Percentiles rank a stretch among this genome's conserved stretches.
Evolutionary conservation across 2,113 vertebrate species (phyloP).

Genomic region (Ifrita kowaldi): DNA sequence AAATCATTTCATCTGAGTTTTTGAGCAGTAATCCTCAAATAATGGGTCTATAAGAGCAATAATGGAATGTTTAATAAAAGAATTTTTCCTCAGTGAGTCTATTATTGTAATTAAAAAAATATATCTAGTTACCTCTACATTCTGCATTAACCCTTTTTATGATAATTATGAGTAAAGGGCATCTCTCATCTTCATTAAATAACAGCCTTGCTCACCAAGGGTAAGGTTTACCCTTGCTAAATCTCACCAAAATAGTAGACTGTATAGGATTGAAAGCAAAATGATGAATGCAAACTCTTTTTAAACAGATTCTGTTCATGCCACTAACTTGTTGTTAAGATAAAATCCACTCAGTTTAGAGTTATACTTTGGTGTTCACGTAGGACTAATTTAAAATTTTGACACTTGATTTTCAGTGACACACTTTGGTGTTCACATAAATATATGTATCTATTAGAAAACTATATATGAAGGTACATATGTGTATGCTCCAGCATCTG

Average conservation of each 20-base stretch:
- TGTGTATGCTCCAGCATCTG: not conserved
- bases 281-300: not conserved
- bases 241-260: not conserved
- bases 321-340: conserved; percentile 25
- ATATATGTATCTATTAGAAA: not conserved
- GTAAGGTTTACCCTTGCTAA: too few relatives aligned
- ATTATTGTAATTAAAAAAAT: conserved; percentile 35
- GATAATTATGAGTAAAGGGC: conserved; percentile 1
- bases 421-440: not conserved
- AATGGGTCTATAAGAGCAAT: conserved; percentile 3
- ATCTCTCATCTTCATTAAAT: not conserved
- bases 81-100: not conserved
- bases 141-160: conserved; percentile 40
- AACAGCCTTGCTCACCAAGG: not conserved
- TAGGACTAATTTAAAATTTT: not conserved
- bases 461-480: not conserved
- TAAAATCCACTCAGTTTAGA: not conserved
- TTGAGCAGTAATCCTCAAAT: conserved; percentile 55
- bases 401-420: not conserved
- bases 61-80: conserved; percentile 30
- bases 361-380: not conserved
- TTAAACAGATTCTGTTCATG: not conserved
- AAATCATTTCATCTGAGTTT: conserved; percentile 49
- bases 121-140: not conserved
- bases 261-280: not conserved